Conservation (phyloP, 2,888 invertebrate genomes). For the Taphrorychus bicolor region DNA sequence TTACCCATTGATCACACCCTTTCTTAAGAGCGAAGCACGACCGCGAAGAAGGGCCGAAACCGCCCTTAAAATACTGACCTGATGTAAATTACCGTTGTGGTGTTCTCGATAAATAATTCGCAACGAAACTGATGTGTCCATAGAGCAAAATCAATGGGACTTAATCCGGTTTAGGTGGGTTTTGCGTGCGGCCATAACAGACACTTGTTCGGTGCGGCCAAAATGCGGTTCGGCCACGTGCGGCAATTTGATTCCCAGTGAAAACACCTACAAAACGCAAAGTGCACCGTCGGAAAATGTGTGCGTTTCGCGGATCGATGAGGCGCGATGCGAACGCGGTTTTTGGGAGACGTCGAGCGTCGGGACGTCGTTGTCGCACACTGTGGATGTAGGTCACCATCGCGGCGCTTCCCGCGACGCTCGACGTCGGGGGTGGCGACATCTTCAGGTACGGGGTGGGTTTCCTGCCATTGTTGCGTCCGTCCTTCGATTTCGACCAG, state of each 20-base stretch:
- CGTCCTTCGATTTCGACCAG: background rate
- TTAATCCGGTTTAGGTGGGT: conserved; percentile 1
- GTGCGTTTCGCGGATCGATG: conserved; percentile 20
- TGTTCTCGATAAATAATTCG: conserved; percentile 12
- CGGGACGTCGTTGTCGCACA: conserved; percentile 25
- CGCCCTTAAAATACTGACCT: conserved; percentile 14
- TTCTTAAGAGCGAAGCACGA: background rate
- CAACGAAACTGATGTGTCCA: conserved; percentile 8
- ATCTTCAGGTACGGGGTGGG: conserved; percentile 17
- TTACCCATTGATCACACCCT: conserved; percentile 4
- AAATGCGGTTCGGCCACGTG: background rate
- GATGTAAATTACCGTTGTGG: background rate
- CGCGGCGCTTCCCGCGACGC: conserved; percentile 17
- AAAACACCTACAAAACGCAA: background rate
- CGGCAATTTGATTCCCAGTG: background rate
- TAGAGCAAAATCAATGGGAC: conserved; percentile 13
- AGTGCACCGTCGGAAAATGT: background rate
- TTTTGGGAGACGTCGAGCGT: conserved; percentile 22
- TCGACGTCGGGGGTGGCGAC: conserved; percentile 16
- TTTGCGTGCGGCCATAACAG: conserved; percentile 3
- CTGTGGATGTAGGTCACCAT: conserved; percentile 28
- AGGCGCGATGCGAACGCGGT: conserved; percentile 15
- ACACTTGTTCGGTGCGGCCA: background rate
- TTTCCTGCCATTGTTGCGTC: background rate
- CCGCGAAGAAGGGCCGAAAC: background rate